These are phyloP conservation scores for Tragelaphus scriptus DNA, from an alignment of 2,113 vertebrate genomes.

Conservation along the genomic window DNA sequence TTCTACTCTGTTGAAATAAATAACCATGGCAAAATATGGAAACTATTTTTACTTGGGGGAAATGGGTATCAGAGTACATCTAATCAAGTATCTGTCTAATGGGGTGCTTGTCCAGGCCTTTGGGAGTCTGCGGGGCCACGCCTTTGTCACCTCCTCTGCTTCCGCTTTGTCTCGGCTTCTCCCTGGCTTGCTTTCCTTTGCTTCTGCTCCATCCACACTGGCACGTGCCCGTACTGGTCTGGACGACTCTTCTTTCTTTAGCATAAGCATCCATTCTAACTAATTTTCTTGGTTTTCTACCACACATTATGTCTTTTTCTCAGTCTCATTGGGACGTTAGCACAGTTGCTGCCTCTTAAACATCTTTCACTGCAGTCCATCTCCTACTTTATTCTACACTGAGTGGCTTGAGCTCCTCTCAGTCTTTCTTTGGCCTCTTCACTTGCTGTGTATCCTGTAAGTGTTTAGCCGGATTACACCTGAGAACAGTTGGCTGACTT, in stretches of 20 bases:
- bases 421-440: neutral
- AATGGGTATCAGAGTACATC: neutral
- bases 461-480: neutral
- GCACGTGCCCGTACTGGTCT: slow-evolving; percentile 87
- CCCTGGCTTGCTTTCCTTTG: slow-evolving; percentile 83
- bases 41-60: neutral
- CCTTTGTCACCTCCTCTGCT: slow-evolving; percentile 79
- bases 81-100: neutral
- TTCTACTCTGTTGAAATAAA: neutral
- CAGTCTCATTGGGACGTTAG: slow-evolving; percentile 49
- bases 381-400: neutral
- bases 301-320: neutral
- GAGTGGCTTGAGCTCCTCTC: neutral
- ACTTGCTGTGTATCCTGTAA: neutral
- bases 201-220: slow-evolving; percentile 85
- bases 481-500: neutral
- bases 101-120: neutral
- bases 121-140: slow-evolving; percentile 78
- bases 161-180: slow-evolving; percentile 78
- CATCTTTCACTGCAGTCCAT: neutral
- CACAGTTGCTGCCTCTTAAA: neutral
- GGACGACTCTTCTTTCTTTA: too few relatives aligned
- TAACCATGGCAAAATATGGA: neutral
- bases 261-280: slow-evolving; percentile 83
- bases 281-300: slow-evolving; percentile 47